Conservation (phyloP, 2,888 invertebrate species). For the Hoplodrina ambigua region DNA sequence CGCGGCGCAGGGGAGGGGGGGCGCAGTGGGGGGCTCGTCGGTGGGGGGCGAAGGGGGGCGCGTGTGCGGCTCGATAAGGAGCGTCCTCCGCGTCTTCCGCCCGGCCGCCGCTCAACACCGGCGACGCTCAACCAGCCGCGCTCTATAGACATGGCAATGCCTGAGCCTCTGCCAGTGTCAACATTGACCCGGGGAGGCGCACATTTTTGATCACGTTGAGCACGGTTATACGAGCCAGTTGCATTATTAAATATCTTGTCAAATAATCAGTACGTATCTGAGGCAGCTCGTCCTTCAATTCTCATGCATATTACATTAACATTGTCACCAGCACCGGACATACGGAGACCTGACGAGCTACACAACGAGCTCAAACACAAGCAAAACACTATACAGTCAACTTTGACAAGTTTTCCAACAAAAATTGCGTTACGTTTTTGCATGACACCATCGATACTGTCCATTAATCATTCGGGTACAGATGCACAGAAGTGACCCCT, state of each 20-base stretch:
- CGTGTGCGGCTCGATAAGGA: slow-evolving; percentile 78
- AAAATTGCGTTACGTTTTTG: background rate
- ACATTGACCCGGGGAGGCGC: background rate
- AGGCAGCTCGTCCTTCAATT: background rate
- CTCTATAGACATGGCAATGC: slow-evolving; percentile 4
- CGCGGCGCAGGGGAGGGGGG: slow-evolving; percentile 32
- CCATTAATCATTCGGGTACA: slow-evolving; percentile 11
- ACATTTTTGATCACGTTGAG: too few species aligned
- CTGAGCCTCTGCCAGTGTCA: too few species aligned
- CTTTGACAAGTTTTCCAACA: background rate
- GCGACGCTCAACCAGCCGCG: slow-evolving; percentile 1
- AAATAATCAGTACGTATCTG: background rate
- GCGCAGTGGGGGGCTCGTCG: slow-evolving; percentile 40
- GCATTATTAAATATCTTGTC: too few species aligned
- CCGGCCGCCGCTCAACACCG: slow-evolving; percentile 46
- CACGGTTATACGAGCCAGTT: too few species aligned
- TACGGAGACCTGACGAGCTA: background rate
- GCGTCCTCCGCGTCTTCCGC: slow-evolving; percentile 63
- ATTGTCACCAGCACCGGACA: background rate
- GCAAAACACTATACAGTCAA: too few species aligned
- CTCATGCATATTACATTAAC: background rate
- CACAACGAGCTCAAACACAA: background rate
- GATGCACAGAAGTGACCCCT: slow-evolving; percentile 32
- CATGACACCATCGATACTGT: background rate
- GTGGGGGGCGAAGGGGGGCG: slow-evolving; percentile 56